Base-by-base conservation (phyloP, 2,888 invertebrate genomes). In the Drosophila longiperda region DNA sequence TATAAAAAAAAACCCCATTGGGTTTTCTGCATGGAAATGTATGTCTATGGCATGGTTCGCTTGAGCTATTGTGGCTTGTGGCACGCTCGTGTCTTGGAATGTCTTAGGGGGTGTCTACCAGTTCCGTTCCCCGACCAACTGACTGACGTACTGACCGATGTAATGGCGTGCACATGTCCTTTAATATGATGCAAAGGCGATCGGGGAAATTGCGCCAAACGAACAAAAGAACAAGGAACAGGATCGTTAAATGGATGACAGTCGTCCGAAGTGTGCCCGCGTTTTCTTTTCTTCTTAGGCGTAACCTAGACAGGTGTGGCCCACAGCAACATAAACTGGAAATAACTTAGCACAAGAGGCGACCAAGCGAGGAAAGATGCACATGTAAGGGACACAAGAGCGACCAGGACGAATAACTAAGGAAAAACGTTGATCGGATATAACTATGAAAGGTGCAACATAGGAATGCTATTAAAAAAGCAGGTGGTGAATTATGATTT, bases 61-160 rank as follows among this genome's bases (percentile, higher is more conserved):
- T 80, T 50, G 80, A 67, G 75, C 67, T 70, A 66, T 72, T 82
- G 72, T 71, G 75, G 61, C 87, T 82, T 84, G 90, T 87, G 90
- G 73, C 78, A 68, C 59, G 74, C 87, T 90, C 83, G 88, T 90
- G 88, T 90, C 90, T 82, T 78, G 87, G 90, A 89, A 87, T 90
- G 80, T 84, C 73, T 58, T 73, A 55, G 73, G 76, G 80, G 73
- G 70, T 73, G 80, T 69, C 73, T 60, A 55, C 32, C 36, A 40
- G 34, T 63, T 20, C 34, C 20, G 53, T 33, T 50, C 33, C 20
- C 34, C 55, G 20, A 34, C 38, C 15, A 57, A 42, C 57, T 40
- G 32, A 42, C 55, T 29, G 26, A 6, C n/a, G 26, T 34, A 20
- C 33, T 73, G 66, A 52, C 70, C 58, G 77, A 62, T 80, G 80